phyloP scores from a whole-genome alignment of 2,797 vertebrate species.

The Muscicapa striata region DNA sequence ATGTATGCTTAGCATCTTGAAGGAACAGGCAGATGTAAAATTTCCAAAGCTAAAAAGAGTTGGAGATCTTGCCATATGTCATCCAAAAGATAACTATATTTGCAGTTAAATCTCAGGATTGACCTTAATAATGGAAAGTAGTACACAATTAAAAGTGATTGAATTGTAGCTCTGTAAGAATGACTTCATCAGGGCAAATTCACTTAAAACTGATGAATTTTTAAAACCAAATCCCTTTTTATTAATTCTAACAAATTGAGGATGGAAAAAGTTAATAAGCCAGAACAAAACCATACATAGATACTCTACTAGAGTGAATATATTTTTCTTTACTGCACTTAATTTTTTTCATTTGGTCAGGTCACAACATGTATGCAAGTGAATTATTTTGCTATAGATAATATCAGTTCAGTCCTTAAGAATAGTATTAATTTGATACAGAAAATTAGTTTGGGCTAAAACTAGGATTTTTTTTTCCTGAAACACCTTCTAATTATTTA shows the following conservation, averaged over 20 bases:
- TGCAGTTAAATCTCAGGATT: not conserved
- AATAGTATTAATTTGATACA: not conserved
- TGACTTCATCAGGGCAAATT: not conserved
- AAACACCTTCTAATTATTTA: not conserved
- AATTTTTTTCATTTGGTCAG: not conserved
- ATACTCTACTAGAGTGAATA: not conserved
- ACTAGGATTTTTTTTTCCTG: not conserved
- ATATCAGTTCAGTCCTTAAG: not conserved
- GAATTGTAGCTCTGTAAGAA: not conserved
- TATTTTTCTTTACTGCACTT: not conserved
- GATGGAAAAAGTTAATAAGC: not conserved
- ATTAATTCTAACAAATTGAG: not conserved
- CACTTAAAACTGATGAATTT: not conserved
- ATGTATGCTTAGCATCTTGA: not conserved
- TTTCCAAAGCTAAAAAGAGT: slow-evolving; percentile 29
- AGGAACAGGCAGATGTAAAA: slow-evolving; percentile 22
- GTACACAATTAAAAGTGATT: not conserved
- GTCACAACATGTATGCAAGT: not conserved
- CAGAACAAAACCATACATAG: not conserved
- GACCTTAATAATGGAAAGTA: not conserved
- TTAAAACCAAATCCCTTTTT: not conserved
- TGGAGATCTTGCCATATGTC: slow-evolving; percentile 50
- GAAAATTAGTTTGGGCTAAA: not conserved
- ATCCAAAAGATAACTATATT: not conserved
- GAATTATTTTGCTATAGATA: not conserved